Evolutionary conservation across 2,113 vertebrate species (phyloP).

Genomic region (Amphiprion ocellaris): DNA sequence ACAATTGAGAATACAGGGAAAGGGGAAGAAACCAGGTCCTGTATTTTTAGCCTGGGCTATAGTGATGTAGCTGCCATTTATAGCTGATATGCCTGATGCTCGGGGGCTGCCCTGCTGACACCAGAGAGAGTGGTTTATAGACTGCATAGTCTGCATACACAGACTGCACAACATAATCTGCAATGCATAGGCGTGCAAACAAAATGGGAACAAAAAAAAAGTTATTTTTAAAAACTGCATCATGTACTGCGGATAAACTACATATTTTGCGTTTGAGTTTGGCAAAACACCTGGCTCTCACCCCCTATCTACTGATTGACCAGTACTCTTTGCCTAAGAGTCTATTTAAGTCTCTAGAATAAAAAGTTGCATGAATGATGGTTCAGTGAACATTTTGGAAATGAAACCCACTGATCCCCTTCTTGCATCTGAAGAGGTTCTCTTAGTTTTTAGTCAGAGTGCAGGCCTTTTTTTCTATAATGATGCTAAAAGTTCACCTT

Average conservation of each 20-base stretch:
- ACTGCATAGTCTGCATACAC: constrained; percentile 24
- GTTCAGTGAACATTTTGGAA: not conserved
- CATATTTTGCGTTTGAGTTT: not conserved
- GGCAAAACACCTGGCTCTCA: not conserved
- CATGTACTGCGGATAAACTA: not conserved
- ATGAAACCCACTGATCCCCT: not conserved
- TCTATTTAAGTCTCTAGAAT: not conserved
- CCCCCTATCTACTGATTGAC: not conserved
- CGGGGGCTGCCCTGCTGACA: constrained; percentile 57
- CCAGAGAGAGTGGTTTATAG: constrained; percentile 52
- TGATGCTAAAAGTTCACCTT: constrained; percentile 11
- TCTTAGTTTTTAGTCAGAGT: not conserved
- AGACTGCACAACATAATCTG: constrained; percentile 15
- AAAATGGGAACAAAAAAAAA: not conserved
- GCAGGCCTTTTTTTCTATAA: not conserved
- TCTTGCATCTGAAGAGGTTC: not conserved
- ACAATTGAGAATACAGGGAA: constrained; percentile 74
- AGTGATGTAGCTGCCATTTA: constrained; percentile 74
- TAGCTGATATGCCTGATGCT: constrained; percentile 67
- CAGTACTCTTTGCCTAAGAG: not conserved
- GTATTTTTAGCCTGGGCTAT: constrained; percentile 72
- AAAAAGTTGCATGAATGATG: not conserved
- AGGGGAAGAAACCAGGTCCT: constrained; percentile 46
- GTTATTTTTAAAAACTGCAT: not conserved
- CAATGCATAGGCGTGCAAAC: constrained; percentile 6